Evolutionary conservation across 2,797 vertebrate genomes (phyloP).

Genomic region (Mormyrus proboscirostris): DNA sequence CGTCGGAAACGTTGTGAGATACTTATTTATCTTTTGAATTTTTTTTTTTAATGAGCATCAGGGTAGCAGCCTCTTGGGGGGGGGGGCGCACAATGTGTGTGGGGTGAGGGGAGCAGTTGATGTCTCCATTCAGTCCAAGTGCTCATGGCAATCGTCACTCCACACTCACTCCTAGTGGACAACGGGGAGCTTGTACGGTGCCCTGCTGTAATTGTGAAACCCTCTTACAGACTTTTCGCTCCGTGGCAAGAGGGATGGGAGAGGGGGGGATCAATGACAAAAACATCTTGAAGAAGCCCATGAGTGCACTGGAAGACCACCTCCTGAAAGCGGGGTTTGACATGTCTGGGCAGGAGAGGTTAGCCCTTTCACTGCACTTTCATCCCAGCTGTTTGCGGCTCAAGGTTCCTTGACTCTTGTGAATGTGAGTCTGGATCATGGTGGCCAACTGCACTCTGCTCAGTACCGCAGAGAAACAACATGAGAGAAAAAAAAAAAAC

Average conservation of each 20-base stretch:
- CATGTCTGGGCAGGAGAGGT: background rate
- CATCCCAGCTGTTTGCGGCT: background rate
- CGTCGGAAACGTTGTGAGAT: background rate
- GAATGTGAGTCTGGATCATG: background rate
- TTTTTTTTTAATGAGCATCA: conserved; percentile 12
- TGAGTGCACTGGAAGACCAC: background rate
- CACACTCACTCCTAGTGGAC: background rate
- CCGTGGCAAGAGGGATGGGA: background rate
- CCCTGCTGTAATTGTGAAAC: background rate
- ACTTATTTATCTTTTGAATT: conserved; percentile 18
- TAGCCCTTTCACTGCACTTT: background rate
- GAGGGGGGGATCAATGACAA: background rate
- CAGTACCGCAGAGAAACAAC: background rate
- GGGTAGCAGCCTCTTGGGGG: background rate
- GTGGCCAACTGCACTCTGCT: background rate
- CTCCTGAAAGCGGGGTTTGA: background rate
- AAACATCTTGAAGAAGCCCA: conserved; percentile 28
- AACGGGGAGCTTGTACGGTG: background rate
- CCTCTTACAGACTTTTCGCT: background rate
- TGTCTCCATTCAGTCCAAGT: background rate
- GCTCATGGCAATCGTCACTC: background rate
- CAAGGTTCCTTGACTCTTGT: background rate
- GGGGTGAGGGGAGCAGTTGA: background rate
- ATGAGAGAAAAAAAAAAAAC: conserved; percentile 44
- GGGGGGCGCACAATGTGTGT: background rate